These are phyloP conservation scores for Cosmia trapezina DNA, from an alignment of 2,888 invertebrate species.

Conservation along the genomic window DNA sequence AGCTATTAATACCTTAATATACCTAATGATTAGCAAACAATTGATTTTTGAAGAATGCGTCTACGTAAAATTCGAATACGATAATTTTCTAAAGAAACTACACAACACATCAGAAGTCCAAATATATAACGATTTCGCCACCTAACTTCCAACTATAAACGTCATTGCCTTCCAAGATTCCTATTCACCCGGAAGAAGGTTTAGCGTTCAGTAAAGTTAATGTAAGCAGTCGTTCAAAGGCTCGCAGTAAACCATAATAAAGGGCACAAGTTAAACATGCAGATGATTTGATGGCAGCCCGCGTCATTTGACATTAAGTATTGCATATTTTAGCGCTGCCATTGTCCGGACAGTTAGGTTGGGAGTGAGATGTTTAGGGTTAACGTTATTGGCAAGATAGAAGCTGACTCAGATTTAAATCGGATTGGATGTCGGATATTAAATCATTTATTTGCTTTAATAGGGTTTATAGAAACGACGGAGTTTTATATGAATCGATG, in stretches of 20 bases:
- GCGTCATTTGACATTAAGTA: conserved; percentile 60
- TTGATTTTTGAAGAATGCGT: not conserved
- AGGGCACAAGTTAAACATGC: conserved; percentile 62
- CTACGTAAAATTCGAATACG: not conserved
- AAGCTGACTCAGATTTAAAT: conserved; percentile 8
- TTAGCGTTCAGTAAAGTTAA: conserved; percentile 43
- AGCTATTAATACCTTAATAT: not conserved
- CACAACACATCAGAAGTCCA: not conserved
- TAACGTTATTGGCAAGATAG: conserved; percentile 8
- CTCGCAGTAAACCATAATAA: conserved; percentile 57
- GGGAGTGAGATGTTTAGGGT: conserved; percentile 48
- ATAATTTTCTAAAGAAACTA: not conserved
- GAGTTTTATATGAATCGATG: not conserved
- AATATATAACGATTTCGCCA: not conserved
- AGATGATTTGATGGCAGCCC: conserved; percentile 59
- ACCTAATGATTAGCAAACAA: not conserved
- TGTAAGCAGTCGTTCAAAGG: conserved; percentile 55
- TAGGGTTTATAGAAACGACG: not conserved
- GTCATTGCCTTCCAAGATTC: conserved; percentile 16
- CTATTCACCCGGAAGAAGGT: conserved; percentile 54
- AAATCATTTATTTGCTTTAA: conserved; percentile 5
- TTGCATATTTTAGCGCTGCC: conserved; percentile 58
- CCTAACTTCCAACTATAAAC: conserved; percentile 15
- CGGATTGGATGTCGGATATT: not conserved
- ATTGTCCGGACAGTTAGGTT: conserved; percentile 45